Base-by-base conservation (phyloP, 2,888 invertebrate genomes). In the Mythimna ferrago region DNA sequence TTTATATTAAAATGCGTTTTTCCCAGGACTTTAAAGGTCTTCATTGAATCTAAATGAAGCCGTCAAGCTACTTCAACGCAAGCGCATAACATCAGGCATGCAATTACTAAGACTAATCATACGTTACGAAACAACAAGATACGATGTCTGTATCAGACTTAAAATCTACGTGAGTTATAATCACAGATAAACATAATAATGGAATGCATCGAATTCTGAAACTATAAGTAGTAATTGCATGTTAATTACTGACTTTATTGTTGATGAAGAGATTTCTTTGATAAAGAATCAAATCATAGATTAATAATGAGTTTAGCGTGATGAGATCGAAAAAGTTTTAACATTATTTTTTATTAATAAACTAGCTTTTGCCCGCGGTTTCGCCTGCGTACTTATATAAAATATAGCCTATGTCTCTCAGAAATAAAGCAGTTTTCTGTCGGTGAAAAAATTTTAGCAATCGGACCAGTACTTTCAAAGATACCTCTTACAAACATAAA, bases 61-160 rank as follows among this genome's bases (percentile, higher is more conserved):
- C 9, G 71, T 71, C 77, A 38, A 64, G 71, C 76, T 9, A 14
- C 65, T 61, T 53, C n/a, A 38, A 48, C 21, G 61, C 53, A n/a
- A 19, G 63, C 56, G 57, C 53, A 75, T 48, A 66, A 35, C 14
- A 41, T 60, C 32, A 11, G 41, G n/a, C 32, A 38, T 63, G 41
- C 63, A 58, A 76, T 75, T 70, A 58, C 19, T 64, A 48, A 68
- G 68, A 64, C 68, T 53, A 74, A 78, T 79, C 74, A 78, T 51
- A 78, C 32, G 64, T 56, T 78, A 51, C 57, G 32, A 32, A 48
- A 54, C 56, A 56, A 53, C 44, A 35, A 70, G 66, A 79, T 75
- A 75, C n/a, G 53, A 57, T n/a, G 61, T 65, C 53, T 41, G 16
- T 66, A 76, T 71, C 63, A 41, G 21, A 6, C 9, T 44, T 7